Evolutionary conservation across 2,888 invertebrate species (phyloP).

Genomic region (Hirtodrosophila confusa): DNA sequence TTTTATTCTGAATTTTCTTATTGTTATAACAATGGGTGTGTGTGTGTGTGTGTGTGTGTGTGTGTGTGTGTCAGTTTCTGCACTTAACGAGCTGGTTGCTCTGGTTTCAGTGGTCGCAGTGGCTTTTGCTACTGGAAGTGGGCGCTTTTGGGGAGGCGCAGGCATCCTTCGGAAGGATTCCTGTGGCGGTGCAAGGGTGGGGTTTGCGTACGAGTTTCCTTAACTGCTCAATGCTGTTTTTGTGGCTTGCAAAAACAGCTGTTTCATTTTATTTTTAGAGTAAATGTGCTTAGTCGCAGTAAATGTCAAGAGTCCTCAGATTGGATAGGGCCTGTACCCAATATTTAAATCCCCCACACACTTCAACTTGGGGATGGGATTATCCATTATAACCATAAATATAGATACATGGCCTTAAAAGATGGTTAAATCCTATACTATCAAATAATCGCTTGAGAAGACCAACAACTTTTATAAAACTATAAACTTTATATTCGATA

Average conservation of each 20-base stretch:
- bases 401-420: too few relatives aligned
- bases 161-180: conserved; percentile 4
- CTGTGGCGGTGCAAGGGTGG: conserved; percentile 1
- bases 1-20: conserved; percentile 50
- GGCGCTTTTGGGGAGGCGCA: conserved; percentile 4
- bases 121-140: conserved; percentile 29
- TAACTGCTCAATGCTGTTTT: conserved; percentile 1
- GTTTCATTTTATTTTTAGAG: conserved; percentile 10
- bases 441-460: too few relatives aligned
- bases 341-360: too few relatives aligned
- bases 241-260: conserved; percentile 11
- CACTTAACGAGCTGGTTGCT: conserved; percentile 64
- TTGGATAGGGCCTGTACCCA: neutral
- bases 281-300: conserved; percentile 8
- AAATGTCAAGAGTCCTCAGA: neutral
- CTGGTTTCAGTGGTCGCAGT: conserved; percentile 53
- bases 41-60: conserved; percentile 7
- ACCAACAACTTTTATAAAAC: too few relatives aligned
- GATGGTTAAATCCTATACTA: too few relatives aligned
- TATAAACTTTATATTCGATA: too few relatives aligned
- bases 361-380: too few relatives aligned
- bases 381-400: too few relatives aligned
- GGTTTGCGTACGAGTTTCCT: neutral
- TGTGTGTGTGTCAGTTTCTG: conserved; percentile 31
- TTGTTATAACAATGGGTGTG: conserved; percentile 41